phyloP scores from a whole-genome alignment of 2,113 vertebrate species.

The Aepyceros melampus region DNA sequence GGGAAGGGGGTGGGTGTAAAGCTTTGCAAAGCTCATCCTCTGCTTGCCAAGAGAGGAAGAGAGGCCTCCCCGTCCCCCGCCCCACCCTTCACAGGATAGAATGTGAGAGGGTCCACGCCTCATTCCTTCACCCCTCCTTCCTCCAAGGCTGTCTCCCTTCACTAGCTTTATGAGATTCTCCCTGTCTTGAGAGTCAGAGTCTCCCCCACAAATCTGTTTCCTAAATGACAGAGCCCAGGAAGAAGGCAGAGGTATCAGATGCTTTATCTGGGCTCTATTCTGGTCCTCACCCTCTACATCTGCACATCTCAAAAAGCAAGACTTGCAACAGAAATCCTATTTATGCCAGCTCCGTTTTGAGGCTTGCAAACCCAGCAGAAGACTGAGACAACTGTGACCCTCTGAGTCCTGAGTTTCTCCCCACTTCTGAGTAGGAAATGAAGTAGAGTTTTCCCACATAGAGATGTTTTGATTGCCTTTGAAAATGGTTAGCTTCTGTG shows the following conservation, averaged over 20 bases:
- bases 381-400: background rate
- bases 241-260: background rate
- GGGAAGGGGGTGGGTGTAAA: background rate
- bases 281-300: background rate
- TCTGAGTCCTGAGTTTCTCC: background rate
- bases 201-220: background rate
- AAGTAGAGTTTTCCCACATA: background rate
- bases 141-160: background rate
- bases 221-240: background rate
- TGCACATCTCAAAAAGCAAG: background rate
- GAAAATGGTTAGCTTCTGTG: background rate
- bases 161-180: background rate
- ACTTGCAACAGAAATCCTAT: background rate
- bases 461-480: background rate
- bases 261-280: background rate
- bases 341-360: fast-evolving
- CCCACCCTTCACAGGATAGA: no score
- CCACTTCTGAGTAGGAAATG: background rate
- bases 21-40: background rate
- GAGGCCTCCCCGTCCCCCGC: background rate
- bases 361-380: background rate
- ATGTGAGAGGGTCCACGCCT: background rate
- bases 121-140: background rate
- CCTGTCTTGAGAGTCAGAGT: background rate
- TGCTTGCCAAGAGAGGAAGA: background rate